These are phyloP conservation scores for Orthonevra nobilis DNA, from an alignment of 2,888 invertebrate species.

Conservation along the genomic window DNA sequence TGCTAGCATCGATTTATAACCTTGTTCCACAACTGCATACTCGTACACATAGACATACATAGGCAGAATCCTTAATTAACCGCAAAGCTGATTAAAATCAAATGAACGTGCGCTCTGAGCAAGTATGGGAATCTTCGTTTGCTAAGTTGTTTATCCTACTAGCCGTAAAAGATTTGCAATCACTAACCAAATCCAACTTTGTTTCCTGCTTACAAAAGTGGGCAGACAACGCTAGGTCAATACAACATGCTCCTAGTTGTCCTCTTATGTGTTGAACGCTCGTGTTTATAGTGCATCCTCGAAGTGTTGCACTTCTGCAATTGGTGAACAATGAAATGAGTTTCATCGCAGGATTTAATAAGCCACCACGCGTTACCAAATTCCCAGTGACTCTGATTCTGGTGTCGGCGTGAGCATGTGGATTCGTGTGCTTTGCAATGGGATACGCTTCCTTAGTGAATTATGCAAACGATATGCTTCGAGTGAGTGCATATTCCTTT, in stretches of 20 bases:
- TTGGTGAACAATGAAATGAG: too few relatives aligned
- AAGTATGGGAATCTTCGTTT: constrained; percentile 1
- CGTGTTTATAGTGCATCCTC: too few relatives aligned
- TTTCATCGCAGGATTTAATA: too few relatives aligned
- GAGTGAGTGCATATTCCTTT: background rate
- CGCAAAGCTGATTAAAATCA: constrained; percentile 62
- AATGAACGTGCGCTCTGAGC: constrained; percentile 31
- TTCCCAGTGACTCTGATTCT: too few relatives aligned
- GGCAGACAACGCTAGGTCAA: too few relatives aligned
- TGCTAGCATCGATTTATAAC: constrained; percentile 45
- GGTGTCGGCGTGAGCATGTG: too few relatives aligned
- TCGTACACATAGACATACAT: too few relatives aligned
- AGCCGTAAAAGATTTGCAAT: background rate
- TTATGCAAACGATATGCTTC: constrained; percentile 41
- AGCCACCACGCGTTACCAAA: too few relatives aligned
- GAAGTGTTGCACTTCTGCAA: too few relatives aligned
- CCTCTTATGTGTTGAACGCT: too few relatives aligned
- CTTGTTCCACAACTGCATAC: constrained; percentile 38
- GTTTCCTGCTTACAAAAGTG: too few relatives aligned
- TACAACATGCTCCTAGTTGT: too few relatives aligned
- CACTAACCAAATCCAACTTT: background rate
- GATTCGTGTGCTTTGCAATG: constrained; percentile 9
- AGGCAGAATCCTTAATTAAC: constrained; percentile 50
- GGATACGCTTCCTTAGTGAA: constrained; percentile 24
- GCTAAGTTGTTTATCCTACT: constrained; percentile 3